Conservation (phyloP, 1,140 invertebrate species). For the Drusus annulatus region DNA sequence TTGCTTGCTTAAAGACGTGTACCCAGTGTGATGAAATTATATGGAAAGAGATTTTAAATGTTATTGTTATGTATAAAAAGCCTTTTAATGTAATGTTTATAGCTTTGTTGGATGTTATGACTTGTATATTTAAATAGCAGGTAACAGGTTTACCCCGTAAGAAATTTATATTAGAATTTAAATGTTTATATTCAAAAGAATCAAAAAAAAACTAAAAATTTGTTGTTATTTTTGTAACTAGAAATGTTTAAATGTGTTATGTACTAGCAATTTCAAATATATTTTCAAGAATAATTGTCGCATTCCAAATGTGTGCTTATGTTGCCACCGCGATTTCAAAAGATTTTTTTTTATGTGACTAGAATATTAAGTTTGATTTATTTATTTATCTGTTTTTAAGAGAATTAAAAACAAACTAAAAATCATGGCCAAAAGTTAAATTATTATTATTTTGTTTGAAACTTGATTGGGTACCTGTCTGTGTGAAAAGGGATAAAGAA, state of each 20-base stretch:
- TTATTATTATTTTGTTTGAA: not conserved
- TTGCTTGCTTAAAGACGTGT: not conserved
- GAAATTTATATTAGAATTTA: slow-evolving; percentile 6
- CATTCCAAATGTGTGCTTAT: not conserved
- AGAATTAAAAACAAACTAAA: not conserved
- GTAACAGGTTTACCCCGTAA: slow-evolving; percentile 33
- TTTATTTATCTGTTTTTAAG: not conserved
- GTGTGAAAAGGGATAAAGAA: not conserved
- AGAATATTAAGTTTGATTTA: not conserved
- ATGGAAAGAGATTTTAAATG: slow-evolving; percentile 8
- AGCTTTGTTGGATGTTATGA: slow-evolving; percentile 36
- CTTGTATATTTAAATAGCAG: slow-evolving; percentile 27
- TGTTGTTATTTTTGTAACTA: slow-evolving; percentile 2
- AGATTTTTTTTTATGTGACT: not conserved
- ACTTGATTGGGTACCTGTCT: not conserved
- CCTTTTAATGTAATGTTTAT: slow-evolving; percentile 35
- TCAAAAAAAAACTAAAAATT: slow-evolving; percentile 9
- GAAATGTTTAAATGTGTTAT: not conserved
- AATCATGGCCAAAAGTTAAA: not conserved
- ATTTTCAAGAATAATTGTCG: not conserved
- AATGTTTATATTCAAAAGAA: slow-evolving; percentile 6
- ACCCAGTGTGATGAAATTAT: not conserved
- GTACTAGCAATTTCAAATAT: not conserved
- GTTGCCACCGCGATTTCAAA: not conserved
- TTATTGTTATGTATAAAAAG: slow-evolving; percentile 25